Evolutionary conservation across 1,140 invertebrate genomes (phyloP), one percentile per base, ranked within the genome.

Genomic region (Bombus turneri): DNA sequence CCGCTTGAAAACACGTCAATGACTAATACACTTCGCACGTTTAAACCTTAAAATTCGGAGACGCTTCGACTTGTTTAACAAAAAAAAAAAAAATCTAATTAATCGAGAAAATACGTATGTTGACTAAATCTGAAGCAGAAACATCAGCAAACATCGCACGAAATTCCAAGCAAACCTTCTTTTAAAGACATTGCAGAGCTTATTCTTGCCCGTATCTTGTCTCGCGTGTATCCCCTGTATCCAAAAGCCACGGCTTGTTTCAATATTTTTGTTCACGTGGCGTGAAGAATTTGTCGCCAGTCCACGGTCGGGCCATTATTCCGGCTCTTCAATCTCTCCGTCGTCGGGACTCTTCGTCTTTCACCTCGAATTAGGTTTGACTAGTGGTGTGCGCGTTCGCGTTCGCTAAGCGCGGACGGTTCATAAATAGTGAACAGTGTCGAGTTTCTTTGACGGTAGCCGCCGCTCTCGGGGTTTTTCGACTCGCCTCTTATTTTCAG

Each of bases 381-480:
- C 59, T 28, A 71, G 62, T 18, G 53, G 13, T 28, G 34, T 18
- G 13, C 47, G 53, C 62, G 62, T 31, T 34, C 74, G 47, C 37
- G 3, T 59, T 64, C 62, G 31, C 28, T 18, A 22, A 34, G 41
- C 41, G 41, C 75, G 64, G 25, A 39, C 66, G 85, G 84, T 90
- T 87, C 85, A 87, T 91, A 91, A 91, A 91, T 88, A 88, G 81
- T 91, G 68, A 75, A 79, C 78, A 87, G 85, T 47, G 90, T 88
- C 76, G 83, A 77, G 85, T 88, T 88, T 83, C 85, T 90, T 91
- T 90, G 68, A 69, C 77, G 64, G 78, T 5, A 12, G 76, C 31
- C 75, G 87, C 62, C 41, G 69, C 37, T 62, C 75, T 37, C 66
- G 73, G 83, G 82, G 28, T 81, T 90, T 79, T 90, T 73, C 47